These are phyloP conservation scores for Unio pictorum DNA, from an alignment of 2,888 invertebrate species.

Conservation along the genomic window DNA sequence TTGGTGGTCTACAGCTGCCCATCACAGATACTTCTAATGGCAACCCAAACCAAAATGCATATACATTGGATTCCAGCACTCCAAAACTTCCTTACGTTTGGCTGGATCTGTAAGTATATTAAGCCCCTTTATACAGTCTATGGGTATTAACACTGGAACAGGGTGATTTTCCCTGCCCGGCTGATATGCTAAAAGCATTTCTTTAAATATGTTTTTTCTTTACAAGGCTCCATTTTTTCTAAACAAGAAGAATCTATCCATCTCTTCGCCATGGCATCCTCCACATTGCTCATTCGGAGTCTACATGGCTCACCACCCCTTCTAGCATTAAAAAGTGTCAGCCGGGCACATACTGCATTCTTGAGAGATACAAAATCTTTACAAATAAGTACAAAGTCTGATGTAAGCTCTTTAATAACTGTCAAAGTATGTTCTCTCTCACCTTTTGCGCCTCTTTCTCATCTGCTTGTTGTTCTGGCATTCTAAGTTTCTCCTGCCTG, in stretches of 20 bases:
- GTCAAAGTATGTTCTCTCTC: slow-evolving; percentile 1
- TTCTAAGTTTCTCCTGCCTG: slow-evolving; percentile 10
- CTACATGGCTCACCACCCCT: slow-evolving; percentile 30
- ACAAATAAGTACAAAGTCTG: slow-evolving; percentile 9
- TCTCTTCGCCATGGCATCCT: slow-evolving; percentile 5
- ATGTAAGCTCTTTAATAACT: slow-evolving; percentile 5
- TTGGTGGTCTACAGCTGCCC: too few species aligned
- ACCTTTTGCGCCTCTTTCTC: slow-evolving; percentile 12
- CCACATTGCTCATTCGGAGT: slow-evolving; percentile 13
- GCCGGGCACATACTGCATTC: slow-evolving; percentile 15
- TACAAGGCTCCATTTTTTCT: slow-evolving; percentile 5
- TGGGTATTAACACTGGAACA: too few species aligned
- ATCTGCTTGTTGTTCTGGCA: slow-evolving; percentile 15
- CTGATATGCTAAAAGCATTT: slow-evolving; percentile 10
- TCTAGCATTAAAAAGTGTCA: slow-evolving; percentile 30
- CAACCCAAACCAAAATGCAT: too few species aligned
- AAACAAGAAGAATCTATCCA: slow-evolving; percentile 16
- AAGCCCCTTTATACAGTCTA: too few species aligned
- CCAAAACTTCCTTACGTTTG: too few species aligned
- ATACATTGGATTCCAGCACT: too few species aligned
- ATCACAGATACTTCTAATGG: too few species aligned
- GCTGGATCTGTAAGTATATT: too few species aligned
- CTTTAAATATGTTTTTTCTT: slow-evolving; percentile 9
- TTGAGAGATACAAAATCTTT: slow-evolving; percentile 14
- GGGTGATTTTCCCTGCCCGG: too few species aligned